Percentiles rank a stretch among this genome's conserved stretches.
These are phyloP conservation scores for Perodicticus potto DNA, from an alignment of 2,797 vertebrate species.

Conservation along the genomic window DNA sequence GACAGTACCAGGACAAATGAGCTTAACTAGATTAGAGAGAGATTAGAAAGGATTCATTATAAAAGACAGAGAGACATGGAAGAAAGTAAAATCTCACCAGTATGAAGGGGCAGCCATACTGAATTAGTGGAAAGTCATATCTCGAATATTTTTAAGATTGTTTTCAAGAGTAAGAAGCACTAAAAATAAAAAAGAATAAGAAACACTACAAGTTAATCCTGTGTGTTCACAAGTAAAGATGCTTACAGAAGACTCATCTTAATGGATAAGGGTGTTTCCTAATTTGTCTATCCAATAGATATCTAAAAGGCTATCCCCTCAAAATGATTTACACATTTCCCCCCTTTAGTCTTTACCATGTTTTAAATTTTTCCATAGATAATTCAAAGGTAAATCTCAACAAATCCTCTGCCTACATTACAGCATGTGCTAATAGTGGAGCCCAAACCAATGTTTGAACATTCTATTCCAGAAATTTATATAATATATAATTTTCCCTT, in stretches of 20 bases:
- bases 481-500: constrained; percentile 21
- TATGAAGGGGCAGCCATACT: not conserved
- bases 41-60: constrained; percentile 21
- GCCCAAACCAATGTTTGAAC: constrained; percentile 27
- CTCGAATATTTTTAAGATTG: constrained; percentile 22
- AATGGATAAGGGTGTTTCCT: constrained; percentile 25
- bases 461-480: not conserved
- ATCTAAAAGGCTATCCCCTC: not conserved
- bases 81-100: constrained; percentile 38
- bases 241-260: constrained; percentile 2
- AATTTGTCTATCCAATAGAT: constrained; percentile 22
- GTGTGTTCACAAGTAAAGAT: constrained; percentile 35
- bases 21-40: constrained; percentile 62
- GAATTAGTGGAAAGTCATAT: constrained; percentile 25
- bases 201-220: constrained; percentile 24
- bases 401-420: constrained; percentile 17
- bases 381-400: constrained; percentile 49
- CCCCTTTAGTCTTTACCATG: not conserved
- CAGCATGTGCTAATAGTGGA: not conserved
- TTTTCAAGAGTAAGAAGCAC: constrained; percentile 45
- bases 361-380: constrained; percentile 33
- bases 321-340: constrained; percentile 49
- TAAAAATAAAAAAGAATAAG: not conserved
- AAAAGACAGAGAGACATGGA: constrained; percentile 19
- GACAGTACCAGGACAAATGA: constrained; percentile 59